Evolutionary conservation across 30 jellyfish, hydroid and myxozoan genomes (phyloP).

Genomic region (Turritopsis rubra): DNA sequence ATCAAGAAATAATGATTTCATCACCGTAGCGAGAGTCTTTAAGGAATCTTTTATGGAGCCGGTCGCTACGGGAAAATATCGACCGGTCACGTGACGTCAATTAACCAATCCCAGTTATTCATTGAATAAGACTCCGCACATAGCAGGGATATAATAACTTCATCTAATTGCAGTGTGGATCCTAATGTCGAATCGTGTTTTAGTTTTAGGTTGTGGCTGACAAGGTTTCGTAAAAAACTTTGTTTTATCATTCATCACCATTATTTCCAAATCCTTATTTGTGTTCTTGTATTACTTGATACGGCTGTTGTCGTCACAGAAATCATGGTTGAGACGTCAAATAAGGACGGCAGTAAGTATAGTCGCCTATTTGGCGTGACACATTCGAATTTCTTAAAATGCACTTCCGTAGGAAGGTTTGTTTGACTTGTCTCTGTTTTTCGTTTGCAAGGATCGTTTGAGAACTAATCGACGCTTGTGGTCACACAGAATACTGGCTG

Average conservation of each 20-base stretch:
- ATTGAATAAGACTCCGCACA: too few relatives aligned
- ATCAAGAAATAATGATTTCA: too few relatives aligned
- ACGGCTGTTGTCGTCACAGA: constrained; percentile 77
- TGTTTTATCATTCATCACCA: constrained; percentile 54
- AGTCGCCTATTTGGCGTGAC: not conserved
- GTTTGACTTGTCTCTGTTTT: not conserved
- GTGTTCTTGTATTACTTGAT: constrained; percentile 66
- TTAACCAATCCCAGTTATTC: too few relatives aligned
- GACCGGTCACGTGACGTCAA: too few relatives aligned
- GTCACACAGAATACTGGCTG: too few relatives aligned
- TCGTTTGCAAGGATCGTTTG: not conserved
- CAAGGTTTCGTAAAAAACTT: constrained; percentile 28
- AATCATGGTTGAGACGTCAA: constrained; percentile 64
- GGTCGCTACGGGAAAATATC: too few relatives aligned
- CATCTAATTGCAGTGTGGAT: too few relatives aligned
- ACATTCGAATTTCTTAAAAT: not conserved
- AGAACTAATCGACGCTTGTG: not conserved
- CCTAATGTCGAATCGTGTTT: too few relatives aligned
- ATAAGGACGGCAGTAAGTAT: constrained; percentile 22
- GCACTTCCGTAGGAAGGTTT: not conserved
- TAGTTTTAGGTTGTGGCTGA: not conserved
- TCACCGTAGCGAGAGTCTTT: too few relatives aligned
- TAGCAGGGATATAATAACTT: too few relatives aligned
- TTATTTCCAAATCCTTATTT: constrained; percentile 49
- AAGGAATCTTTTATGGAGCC: too few relatives aligned